Conservation (phyloP, 2,797 vertebrate species). For the Halcyon leucocephala region DNA sequence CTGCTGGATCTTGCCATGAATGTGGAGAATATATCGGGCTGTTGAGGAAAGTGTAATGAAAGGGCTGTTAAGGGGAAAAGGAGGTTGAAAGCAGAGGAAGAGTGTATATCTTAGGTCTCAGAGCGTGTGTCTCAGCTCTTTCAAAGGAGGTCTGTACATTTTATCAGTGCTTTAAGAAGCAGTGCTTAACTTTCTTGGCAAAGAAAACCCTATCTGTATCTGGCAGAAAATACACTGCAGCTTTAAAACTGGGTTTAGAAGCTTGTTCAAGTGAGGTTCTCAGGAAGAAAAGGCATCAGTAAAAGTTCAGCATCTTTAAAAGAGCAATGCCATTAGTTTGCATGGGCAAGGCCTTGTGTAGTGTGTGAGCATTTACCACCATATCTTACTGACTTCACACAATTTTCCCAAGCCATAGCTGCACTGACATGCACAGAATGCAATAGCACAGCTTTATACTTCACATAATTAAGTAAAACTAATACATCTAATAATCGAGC, state of each 20-base stretch:
- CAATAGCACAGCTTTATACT: background rate
- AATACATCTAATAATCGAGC: background rate
- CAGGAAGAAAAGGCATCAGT: background rate
- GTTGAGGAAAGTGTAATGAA: background rate
- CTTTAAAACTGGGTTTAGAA: background rate
- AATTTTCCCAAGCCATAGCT: background rate
- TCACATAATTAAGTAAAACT: background rate
- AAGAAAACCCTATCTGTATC: background rate
- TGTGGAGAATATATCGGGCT: background rate
- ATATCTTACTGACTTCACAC: background rate
- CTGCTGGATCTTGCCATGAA: background rate
- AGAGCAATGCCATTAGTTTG: background rate
- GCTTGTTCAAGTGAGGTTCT: background rate
- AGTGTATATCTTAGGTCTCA: background rate
- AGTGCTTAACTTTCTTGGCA: background rate
- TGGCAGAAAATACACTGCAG: background rate
- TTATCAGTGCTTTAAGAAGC: background rate
- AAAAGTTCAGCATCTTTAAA: background rate
- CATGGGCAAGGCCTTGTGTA: rapidly evolving
- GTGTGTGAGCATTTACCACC: background rate
- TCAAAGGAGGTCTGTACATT: background rate
- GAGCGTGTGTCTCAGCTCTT: background rate
- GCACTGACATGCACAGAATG: background rate
- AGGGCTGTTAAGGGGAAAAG: background rate
- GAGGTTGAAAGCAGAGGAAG: background rate